A percentile compares a stretch with the other conserved stretches of the same genome.
phyloP scores from a whole-genome alignment of 92 coral and sea anemone genomes.

The Umimayanthus kanabou region DNA sequence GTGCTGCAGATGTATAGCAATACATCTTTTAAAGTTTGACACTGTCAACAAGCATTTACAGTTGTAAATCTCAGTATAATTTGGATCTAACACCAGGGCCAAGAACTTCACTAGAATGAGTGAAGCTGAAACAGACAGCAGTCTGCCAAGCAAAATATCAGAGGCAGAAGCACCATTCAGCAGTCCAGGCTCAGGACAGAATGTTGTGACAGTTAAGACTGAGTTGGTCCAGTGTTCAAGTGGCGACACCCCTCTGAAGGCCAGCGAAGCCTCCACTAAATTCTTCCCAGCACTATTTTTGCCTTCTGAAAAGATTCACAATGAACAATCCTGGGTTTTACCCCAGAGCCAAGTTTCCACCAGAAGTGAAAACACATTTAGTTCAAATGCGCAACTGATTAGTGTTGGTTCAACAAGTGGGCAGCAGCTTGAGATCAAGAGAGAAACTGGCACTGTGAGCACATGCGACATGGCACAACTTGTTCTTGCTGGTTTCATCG shows the following conservation, averaged over 20 bases:
- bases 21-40: too few species aligned
- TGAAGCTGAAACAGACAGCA: neutral
- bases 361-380: neutral
- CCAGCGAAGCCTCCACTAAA: neutral
- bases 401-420: neutral
- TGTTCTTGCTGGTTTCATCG: neutral
- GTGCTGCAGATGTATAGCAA: too few species aligned
- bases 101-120: neutral
- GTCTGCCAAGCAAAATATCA: neutral
- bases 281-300: neutral
- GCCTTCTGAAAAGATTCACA: neutral
- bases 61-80: neutral
- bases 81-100: neutral
- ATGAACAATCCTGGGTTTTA: slow-evolving; percentile 4
- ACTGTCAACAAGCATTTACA: too few species aligned
- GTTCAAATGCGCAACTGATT: neutral
- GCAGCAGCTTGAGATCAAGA: neutral
- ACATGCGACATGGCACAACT: neutral
- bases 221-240: neutral
- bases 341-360: neutral
- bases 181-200: neutral
- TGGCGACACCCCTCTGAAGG: neutral
- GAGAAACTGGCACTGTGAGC: neutral
- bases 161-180: neutral
- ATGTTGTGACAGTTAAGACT: neutral